A percentile compares a stretch with the other conserved stretches of the same genome.
Evolutionary conservation across 2,888 invertebrate genomes (phyloP).

Genomic region (Altica lythri): DNA sequence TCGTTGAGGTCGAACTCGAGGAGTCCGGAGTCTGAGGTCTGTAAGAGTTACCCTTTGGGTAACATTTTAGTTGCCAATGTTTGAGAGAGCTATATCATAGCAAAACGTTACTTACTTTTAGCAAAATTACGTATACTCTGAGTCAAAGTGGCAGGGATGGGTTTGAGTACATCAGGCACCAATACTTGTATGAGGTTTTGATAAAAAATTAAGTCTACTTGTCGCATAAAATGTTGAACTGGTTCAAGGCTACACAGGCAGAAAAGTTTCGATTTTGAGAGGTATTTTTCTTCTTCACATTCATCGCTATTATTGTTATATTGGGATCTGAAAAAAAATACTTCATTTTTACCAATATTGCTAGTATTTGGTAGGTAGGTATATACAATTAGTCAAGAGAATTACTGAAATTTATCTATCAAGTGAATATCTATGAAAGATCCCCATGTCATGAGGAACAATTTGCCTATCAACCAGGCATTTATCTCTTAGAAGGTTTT

Average conservation of each 20-base stretch:
- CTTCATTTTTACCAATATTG: not conserved
- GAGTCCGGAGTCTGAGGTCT: too few species aligned
- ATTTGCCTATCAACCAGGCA: too few species aligned
- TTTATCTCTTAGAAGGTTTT: too few species aligned
- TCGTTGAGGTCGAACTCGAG: too few species aligned
- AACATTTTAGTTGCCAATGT: not conserved
- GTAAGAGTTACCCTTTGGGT: too few species aligned
- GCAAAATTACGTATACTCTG: constrained; percentile 92
- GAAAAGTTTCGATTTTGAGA: constrained; percentile 74
- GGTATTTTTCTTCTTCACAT: constrained; percentile 77
- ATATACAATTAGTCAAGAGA: too few species aligned
- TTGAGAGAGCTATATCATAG: not conserved
- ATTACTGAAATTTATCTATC: too few species aligned
- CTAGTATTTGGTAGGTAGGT: too few species aligned
- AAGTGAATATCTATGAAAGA: too few species aligned
- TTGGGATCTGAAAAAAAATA: constrained; percentile 57
- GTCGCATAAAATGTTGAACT: constrained; percentile 78
- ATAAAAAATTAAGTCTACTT: constrained; percentile 90
- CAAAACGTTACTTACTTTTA: constrained; percentile 68
- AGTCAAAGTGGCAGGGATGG: constrained; percentile 91
- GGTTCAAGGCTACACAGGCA: constrained; percentile 71
- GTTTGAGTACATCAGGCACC: constrained; percentile 93
- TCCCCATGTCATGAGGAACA: too few species aligned
- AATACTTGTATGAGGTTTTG: constrained; percentile 95
- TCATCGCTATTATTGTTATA: constrained; percentile 76